Evolutionary conservation across 2,797 vertebrate genomes (phyloP).

Genomic region (Sibirionetta formosa): DNA sequence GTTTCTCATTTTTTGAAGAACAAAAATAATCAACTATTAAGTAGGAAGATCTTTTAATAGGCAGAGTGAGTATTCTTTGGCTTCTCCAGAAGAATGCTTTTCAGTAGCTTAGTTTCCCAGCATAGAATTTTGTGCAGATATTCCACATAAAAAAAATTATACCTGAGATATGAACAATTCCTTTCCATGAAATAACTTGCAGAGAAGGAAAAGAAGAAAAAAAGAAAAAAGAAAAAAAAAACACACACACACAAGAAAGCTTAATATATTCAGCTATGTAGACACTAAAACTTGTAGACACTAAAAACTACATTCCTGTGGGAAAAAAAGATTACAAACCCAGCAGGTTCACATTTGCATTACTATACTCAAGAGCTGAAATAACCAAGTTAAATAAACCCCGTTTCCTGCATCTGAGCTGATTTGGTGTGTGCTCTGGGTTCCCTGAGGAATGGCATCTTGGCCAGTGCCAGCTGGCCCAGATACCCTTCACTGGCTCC

Average conservation of each 20-base stretch:
- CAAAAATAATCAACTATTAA: slow-evolving; percentile 59
- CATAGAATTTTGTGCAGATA: neutral
- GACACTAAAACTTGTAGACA: neutral
- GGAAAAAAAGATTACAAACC: neutral
- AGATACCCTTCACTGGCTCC: neutral
- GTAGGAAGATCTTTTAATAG: slow-evolving; percentile 43
- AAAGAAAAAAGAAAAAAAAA: neutral
- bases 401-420: neutral
- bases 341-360: neutral
- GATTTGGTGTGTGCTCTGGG: accelerated
- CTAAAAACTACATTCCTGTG: neutral
- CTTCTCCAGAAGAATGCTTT: neutral
- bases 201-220: neutral
- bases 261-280: neutral
- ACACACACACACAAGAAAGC: neutral
- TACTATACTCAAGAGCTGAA: neutral
- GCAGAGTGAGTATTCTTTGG: neutral
- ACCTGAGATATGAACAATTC: neutral
- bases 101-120: neutral
- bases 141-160: neutral
- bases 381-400: neutral
- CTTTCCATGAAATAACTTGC: neutral
- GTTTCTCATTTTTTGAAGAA: neutral
- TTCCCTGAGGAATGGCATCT: neutral
- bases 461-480: neutral